Evolutionary conservation across 2,113 vertebrate species (phyloP).

Genomic region (Phoenicopterus ruber): DNA sequence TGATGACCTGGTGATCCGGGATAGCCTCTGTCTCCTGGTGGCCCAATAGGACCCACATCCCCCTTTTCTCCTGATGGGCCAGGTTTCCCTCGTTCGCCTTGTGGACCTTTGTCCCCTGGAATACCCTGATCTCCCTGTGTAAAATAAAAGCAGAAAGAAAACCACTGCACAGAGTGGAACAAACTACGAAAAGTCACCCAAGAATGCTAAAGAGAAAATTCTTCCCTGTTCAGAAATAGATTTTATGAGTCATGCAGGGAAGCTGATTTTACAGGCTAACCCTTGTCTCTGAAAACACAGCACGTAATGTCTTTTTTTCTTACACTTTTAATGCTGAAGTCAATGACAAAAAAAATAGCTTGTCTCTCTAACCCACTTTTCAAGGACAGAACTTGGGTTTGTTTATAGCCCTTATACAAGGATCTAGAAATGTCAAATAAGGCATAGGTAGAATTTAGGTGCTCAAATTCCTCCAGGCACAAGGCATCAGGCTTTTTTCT

Average conservation of each 20-base stretch:
- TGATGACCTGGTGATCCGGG: constrained; percentile 77
- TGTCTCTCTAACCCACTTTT: neutral
- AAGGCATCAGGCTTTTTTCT: neutral
- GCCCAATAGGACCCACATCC: constrained; percentile 77
- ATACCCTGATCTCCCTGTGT: constrained; percentile 93
- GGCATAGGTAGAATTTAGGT: neutral
- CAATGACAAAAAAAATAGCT: neutral
- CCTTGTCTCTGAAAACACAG: neutral
- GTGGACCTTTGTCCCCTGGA: constrained; percentile 88
- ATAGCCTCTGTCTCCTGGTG: constrained; percentile 82
- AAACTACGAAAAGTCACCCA: neutral
- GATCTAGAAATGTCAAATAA: neutral
- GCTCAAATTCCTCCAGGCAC: neutral
- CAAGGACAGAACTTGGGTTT: neutral
- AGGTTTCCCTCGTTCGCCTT: constrained; percentile 87
- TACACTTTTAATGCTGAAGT: neutral
- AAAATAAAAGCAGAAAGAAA: neutral
- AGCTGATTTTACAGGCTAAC: neutral
- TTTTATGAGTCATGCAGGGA: neutral
- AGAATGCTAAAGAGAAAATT: neutral
- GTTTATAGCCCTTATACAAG: neutral
- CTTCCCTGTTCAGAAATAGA: neutral
- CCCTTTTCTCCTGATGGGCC: constrained; percentile 81
- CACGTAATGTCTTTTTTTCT: neutral
- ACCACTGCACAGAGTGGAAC: neutral